These are phyloP conservation scores for Zapornia atra DNA, from an alignment of 2,113 vertebrate genomes.

Conservation along the genomic window DNA sequence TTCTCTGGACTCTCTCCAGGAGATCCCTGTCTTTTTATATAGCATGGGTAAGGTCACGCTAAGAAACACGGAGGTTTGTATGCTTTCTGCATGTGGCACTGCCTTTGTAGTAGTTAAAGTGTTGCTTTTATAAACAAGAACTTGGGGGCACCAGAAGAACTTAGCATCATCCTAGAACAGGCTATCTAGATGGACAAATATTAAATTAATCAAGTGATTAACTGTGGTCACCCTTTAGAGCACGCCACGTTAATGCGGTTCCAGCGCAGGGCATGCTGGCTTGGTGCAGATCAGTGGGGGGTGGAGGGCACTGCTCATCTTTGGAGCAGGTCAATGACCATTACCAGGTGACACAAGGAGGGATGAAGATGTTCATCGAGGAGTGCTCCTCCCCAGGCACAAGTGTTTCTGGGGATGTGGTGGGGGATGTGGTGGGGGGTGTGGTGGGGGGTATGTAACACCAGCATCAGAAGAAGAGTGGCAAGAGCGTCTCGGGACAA, in stretches of 20 bases:
- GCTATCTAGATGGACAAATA: neutral
- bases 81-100: neutral
- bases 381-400: neutral
- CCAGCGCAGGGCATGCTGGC: neutral
- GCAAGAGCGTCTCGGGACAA: neutral
- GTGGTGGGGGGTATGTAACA: neutral
- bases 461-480: neutral
- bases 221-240: neutral
- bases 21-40: no score
- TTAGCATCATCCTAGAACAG: neutral
- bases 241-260: neutral
- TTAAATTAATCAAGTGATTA: neutral
- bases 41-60: neutral
- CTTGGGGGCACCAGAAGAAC: neutral
- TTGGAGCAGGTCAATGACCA: neutral
- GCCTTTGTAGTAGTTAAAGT: neutral
- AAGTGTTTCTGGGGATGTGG: neutral
- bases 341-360: neutral
- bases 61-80: neutral
- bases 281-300: neutral
- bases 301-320: neutral
- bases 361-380: neutral
- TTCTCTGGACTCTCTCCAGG: no score
- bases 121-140: neutral
- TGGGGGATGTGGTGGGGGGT: neutral